Evolutionary conservation across 1,140 invertebrate species (phyloP).

Genomic region (Brachionus rotundiformis): DNA sequence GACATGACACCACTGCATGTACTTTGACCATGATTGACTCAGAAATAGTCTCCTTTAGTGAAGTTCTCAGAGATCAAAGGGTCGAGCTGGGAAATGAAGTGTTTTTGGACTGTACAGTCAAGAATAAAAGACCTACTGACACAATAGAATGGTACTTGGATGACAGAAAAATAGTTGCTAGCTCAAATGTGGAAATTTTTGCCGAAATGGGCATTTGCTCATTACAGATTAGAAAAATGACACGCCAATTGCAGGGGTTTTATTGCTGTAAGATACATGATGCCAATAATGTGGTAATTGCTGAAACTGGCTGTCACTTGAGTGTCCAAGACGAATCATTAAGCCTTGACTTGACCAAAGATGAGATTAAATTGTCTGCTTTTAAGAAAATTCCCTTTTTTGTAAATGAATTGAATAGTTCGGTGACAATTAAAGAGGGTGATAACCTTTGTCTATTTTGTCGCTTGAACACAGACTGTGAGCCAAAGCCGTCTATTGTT

Average conservation of each 20-base stretch:
- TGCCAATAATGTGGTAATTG: neutral
- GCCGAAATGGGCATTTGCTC: slow-evolving; percentile 37
- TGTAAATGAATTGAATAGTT: slow-evolving; percentile 15
- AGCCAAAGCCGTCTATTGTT: slow-evolving; percentile 23
- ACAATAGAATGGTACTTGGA: neutral
- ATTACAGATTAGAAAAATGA: slow-evolving; percentile 40
- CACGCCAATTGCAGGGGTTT: neutral
- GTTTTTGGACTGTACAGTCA: slow-evolving; percentile 39
- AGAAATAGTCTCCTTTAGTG: neutral
- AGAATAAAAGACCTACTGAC: neutral
- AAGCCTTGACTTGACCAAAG: neutral
- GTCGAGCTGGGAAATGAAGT: slow-evolving; percentile 8
- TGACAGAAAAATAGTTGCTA: neutral
- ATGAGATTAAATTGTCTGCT: neutral
- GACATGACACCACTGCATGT: slow-evolving; percentile 28
- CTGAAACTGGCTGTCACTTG: slow-evolving; percentile 30
- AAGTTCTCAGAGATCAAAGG: neutral
- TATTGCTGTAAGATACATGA: slow-evolving; percentile 23
- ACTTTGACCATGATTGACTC: neutral
- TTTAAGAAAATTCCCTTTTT: slow-evolving; percentile 39
- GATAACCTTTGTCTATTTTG: slow-evolving; percentile 25
- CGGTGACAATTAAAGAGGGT: neutral
- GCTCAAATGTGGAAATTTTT: slow-evolving; percentile 31
- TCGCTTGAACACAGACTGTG: slow-evolving; percentile 36
- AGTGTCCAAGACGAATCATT: neutral